These are phyloP conservation scores for Baryphthengus martii DNA, from an alignment of 2,113 vertebrate species.

Conservation along the genomic window DNA sequence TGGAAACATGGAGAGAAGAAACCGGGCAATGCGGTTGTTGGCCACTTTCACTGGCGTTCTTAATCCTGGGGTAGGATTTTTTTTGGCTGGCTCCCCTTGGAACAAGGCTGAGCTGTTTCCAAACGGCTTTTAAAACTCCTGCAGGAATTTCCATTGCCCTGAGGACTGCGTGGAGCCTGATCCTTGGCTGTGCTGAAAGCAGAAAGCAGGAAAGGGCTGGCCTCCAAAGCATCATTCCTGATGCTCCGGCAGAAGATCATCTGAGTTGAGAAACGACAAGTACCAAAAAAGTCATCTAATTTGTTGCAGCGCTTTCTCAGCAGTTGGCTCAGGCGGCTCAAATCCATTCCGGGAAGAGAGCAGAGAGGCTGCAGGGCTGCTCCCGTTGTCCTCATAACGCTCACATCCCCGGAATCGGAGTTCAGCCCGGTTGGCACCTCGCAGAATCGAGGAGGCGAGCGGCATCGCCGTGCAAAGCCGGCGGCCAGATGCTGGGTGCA, in stretches of 20 bases:
- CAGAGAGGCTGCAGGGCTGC: not conserved
- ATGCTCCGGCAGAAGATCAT: not conserved
- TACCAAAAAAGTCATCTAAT: not conserved
- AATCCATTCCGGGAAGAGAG: not conserved
- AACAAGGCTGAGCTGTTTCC: not conserved
- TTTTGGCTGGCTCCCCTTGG: not conserved
- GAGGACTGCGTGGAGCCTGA: not conserved
- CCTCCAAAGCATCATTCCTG: not conserved
- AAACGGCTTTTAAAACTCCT: not conserved
- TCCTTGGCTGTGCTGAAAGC: not conserved
- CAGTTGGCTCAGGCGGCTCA: not conserved
- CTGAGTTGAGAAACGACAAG: not conserved
- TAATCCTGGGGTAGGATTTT: not conserved
- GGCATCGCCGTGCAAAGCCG: not conserved
- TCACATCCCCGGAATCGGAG: not conserved
- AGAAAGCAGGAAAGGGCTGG: not conserved
- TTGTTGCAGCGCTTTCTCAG: not conserved
- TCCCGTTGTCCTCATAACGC: not conserved
- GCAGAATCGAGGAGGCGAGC: rapidly evolving
- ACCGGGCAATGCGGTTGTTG: not conserved
- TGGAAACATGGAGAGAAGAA: not conserved
- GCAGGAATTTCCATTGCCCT: not conserved
- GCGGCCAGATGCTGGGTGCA: rapidly evolving
- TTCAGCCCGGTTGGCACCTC: not conserved
- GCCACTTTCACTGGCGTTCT: not conserved